Evolutionary conservation across 2,797 vertebrate species (phyloP), one percentile per base, ranked within the genome.

Genomic region (Myoxocephalus aenaeus): DNA sequence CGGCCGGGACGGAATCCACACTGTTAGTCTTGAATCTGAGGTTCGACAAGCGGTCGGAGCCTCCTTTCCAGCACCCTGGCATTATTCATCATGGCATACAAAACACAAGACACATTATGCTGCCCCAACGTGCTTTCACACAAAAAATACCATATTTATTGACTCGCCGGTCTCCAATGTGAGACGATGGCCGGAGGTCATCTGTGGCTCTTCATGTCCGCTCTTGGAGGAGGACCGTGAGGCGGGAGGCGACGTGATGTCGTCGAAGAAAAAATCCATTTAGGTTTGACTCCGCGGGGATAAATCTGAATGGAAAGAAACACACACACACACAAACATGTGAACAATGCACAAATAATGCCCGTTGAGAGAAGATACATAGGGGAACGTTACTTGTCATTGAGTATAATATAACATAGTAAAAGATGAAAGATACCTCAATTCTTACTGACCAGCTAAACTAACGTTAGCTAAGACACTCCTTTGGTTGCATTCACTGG

Each of bases 221-320:
- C 4, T 38, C 38, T 10, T 38, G 7, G 65, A 68, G 29, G 51
- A 58, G 32, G 71, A 67, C 29, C 59, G 61, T 0, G 82, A 81
- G 9, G 50, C 71, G 34, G 77, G 79, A 0, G 75, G 76, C 11
- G 1, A 14, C 53, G 25, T 1, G 0, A 68, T 18, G 51, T 78
- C 77, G 0, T 85, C 75, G 44, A 67, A 80, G 59, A 36, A 79
- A 53, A 67, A 70, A 20, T 90, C 88, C 91, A 91, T 92, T 7
- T 69, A 59, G 11, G 4, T 27, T 44, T 62, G 36, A 20, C 57
- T 51, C 17, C 11, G 22, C 1, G 27, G 15, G 22, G 2, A 15
- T 70, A 5, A 61, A 53, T 59, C 34, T 80, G 20, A 34, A 36
- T 10, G 13, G 2, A 32, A 48, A 7, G 12, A 13, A 56, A 46